phyloP scores from a whole-genome alignment of 2,113 vertebrate genomes.

The Orientallactaga bullata region DNA sequence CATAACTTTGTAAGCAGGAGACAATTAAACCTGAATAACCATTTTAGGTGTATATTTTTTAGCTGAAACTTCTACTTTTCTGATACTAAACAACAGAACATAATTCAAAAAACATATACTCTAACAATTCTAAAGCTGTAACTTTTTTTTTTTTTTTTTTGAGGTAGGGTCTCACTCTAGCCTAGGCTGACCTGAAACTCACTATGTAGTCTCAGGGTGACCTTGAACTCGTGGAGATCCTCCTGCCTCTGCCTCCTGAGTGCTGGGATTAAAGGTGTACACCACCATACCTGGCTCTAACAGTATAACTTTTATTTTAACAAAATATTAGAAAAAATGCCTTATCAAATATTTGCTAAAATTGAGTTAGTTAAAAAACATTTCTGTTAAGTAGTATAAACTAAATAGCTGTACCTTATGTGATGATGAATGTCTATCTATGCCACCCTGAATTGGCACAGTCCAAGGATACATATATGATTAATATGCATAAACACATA shows the following conservation, averaged over 20 bases:
- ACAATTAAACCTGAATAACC: background rate
- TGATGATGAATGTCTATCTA: background rate
- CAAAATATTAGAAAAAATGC: background rate
- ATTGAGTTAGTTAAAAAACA: background rate
- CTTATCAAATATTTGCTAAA: background rate
- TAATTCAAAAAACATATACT: background rate
- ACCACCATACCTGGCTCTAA: no score
- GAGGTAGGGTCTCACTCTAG: no score
- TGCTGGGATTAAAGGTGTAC: no score
- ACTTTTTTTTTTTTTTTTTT: no score
- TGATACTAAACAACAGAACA: background rate
- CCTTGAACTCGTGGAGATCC: no score
- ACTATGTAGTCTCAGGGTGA: background rate
- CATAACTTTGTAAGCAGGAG: background rate
- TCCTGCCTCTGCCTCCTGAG: no score
- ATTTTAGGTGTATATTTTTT: background rate
- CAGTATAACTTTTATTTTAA: background rate
- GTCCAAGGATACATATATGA: no score
- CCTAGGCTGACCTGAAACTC: no score
- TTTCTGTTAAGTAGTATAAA: background rate
- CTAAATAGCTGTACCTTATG: background rate
- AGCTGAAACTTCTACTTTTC: background rate
- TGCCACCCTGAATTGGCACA: background rate
- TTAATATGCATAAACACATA: background rate
- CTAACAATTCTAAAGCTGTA: background rate